Percentiles rank a stretch among this genome's conserved stretches.
Evolutionary conservation across 2,113 vertebrate genomes (phyloP).

Genomic region (Dromas ardeola): DNA sequence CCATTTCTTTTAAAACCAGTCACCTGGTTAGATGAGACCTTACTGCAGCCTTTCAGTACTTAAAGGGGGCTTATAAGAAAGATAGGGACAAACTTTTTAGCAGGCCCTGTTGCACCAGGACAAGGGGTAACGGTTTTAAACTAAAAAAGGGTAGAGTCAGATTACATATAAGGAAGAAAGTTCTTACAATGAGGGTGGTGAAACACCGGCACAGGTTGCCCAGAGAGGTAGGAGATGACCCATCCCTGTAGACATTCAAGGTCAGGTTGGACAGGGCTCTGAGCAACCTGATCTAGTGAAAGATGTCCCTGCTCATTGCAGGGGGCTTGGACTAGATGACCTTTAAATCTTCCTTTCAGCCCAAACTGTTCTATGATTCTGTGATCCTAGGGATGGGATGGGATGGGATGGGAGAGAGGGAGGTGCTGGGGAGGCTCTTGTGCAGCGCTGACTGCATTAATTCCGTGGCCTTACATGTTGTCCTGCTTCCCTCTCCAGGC

Average conservation of each 20-base stretch:
- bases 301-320: neutral
- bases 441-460: neutral
- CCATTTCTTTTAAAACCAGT: neutral
- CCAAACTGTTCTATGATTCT: neutral
- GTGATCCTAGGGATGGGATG: neutral
- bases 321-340: neutral
- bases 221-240: neutral
- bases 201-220: neutral
- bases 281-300: neutral
- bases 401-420: neutral
- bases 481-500: constrained; percentile 72
- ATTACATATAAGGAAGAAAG: neutral
- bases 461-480: neutral
- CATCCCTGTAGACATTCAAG: neutral
- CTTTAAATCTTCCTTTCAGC: neutral
- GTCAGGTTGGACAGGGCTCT: neutral
- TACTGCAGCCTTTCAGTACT: neutral
- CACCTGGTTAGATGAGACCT: neutral
- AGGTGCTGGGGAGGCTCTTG: neutral
- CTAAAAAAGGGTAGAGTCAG: neutral
- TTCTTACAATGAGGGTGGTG: neutral
- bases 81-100: neutral
- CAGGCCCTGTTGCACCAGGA: neutral
- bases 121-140: neutral
- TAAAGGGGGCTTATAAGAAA: neutral